Base-by-base conservation (phyloP, 2,113 vertebrate species). In the Patagioenas fasciata region DNA sequence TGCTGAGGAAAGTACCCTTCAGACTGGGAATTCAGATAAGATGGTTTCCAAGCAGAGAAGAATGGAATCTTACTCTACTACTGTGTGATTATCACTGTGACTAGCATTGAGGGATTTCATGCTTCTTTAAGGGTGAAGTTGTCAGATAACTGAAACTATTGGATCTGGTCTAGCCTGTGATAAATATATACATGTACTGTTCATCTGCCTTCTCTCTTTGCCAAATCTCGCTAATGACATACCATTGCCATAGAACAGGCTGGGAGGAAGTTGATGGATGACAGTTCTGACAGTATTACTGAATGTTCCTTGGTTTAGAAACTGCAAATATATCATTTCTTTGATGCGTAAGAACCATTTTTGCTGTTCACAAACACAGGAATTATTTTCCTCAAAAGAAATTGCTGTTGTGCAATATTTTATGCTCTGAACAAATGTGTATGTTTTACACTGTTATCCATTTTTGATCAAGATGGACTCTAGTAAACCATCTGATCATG, bases 351-450 rank as follows among this genome's bases (percentile, higher is more conserved):
- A 73, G 85, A 95, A 96, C 77, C 53, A 86, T 96, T 96, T 91
- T 92, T 96, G 89, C 95, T 96, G 85, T 97, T 97, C 80, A 91
- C 87, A 95, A 97, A 93, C 90, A 92, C 72, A 74, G 84, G 78
- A 96, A 95, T 91, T 95, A 47, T 94, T 96, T 95, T 98, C 93
- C 97, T 97, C 61, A 96, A 88, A 96, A 87, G 80, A 96, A 97
- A 94, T 95, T 94, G 93, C 96, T 98, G 96, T 98, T 98, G 98
- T 99, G 98, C 98, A 98, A 98, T 98, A 98, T 98, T 98, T 98
- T 98, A 98, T 95, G 97, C 97, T 98, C 93, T 97, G 96, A 98
- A 98, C 98, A 98, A 97, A 97, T 85, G 95, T 96, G 83, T 97
- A 65, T 96, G 91, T 97, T 95, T 98, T 97, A 95, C 88, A 54